Evolutionary conservation across 2,113 vertebrate genomes (phyloP).

Genomic region (Ranitomeya variabilis): DNA sequence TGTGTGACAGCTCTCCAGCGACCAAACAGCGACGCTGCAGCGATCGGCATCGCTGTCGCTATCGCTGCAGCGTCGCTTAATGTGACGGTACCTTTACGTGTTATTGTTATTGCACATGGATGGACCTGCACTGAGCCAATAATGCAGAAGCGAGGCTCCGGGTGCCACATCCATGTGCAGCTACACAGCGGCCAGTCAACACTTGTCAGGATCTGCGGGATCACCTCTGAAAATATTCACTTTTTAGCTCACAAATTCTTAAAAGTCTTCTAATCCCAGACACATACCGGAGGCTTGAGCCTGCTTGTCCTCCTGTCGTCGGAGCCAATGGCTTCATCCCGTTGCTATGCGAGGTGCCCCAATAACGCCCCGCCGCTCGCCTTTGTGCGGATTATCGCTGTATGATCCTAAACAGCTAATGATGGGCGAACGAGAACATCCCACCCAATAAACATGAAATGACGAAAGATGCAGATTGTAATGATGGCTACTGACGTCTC

Average conservation of each 20-base stretch:
- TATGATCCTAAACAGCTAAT: neutral
- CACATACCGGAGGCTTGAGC: conserved; percentile 34
- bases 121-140: too few relatives aligned
- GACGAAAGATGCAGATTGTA: neutral
- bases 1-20: too few relatives aligned
- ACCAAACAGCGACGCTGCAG: too few relatives aligned
- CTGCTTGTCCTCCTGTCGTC: conserved; percentile 13
- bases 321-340: conserved; percentile 11
- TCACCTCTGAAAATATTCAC: neutral
- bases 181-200: neutral
- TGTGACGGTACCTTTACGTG: too few relatives aligned
- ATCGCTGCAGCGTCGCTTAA: too few relatives aligned
- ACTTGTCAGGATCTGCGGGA: conserved; percentile 18
- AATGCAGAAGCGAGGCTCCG: neutral
- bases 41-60: too few relatives aligned
- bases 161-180: neutral
- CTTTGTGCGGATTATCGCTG: neutral
- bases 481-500: neutral
- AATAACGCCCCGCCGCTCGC: neutral
- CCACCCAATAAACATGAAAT: neutral
- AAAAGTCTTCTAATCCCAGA: conserved; percentile 12
- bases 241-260: conserved; percentile 2
- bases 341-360: neutral
- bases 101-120: too few relatives aligned
- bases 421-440: neutral